Conservation (phyloP, 2,113 vertebrate genomes). For the Cynocephalus volans region DNA sequence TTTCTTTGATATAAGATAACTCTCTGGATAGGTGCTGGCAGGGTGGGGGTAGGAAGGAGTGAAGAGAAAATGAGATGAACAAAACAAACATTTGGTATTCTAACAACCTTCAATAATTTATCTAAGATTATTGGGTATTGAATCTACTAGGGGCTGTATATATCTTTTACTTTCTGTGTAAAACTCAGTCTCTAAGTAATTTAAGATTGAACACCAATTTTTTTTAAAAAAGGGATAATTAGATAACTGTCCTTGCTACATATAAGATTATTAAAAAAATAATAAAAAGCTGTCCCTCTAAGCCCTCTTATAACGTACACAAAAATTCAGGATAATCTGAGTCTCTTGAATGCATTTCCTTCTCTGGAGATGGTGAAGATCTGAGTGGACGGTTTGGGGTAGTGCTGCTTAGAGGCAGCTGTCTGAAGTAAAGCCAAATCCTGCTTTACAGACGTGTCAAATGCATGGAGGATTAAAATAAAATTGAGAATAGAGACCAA, state of each 20-base stretch:
- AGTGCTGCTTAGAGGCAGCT: background rate
- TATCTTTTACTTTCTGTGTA: background rate
- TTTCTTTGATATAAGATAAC: background rate
- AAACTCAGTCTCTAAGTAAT: slow-evolving; percentile 50
- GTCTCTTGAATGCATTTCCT: background rate
- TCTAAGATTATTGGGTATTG: background rate
- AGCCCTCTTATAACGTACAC: background rate
- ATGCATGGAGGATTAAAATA: background rate
- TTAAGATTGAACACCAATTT: background rate
- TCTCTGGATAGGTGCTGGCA: background rate
- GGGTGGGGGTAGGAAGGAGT: background rate
- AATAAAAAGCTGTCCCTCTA: background rate
- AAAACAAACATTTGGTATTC: background rate
- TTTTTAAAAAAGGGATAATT: background rate
- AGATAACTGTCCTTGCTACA: background rate
- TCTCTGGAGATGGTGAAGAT: background rate
- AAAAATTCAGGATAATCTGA: background rate
- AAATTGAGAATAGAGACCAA: background rate
- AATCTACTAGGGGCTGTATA: background rate
- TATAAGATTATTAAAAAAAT: background rate
- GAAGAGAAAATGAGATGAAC: background rate
- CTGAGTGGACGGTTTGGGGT: no score
- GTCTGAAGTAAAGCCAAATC: background rate
- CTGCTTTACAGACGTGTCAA: background rate
- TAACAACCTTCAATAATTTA: background rate